phyloP scores from a whole-genome alignment of 2,113 vertebrate species.

The Pelecanoides urinatrix region DNA sequence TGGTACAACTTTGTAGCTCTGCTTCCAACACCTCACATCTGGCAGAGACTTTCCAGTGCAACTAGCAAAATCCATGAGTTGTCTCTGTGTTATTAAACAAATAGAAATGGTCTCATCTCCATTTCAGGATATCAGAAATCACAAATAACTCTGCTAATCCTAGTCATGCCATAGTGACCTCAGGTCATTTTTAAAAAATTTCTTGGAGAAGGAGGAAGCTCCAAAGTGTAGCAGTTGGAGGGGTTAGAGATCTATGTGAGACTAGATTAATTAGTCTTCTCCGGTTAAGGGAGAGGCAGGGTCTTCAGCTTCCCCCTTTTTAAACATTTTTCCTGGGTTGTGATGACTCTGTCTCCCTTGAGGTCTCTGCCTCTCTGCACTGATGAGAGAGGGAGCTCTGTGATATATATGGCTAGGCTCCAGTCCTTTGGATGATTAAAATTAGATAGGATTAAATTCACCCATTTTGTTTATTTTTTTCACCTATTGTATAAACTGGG shows the following conservation, averaged over 20 bases:
- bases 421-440: background rate
- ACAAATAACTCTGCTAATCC: background rate
- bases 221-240: background rate
- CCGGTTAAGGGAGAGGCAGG: background rate
- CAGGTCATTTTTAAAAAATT: background rate
- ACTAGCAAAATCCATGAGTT: background rate
- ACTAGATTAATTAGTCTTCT: background rate
- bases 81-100: background rate
- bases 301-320: background rate
- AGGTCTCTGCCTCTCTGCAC: background rate
- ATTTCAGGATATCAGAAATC: background rate
- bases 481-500: background rate
- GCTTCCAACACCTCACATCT: background rate
- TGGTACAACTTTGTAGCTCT: background rate
- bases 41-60: background rate
- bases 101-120: background rate
- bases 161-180: background rate
- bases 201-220: background rate
- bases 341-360: background rate
- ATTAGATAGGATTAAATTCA: background rate
- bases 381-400: background rate
- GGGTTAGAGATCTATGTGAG: fast-evolving
- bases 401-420: background rate
- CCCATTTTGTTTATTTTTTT: background rate
- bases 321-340: background rate